A percentile compares a stretch with the other conserved stretches of the same genome.
These are phyloP conservation scores for Callosobruchus maculatus DNA, from an alignment of 2,888 invertebrate genomes.

Conservation along the genomic window DNA sequence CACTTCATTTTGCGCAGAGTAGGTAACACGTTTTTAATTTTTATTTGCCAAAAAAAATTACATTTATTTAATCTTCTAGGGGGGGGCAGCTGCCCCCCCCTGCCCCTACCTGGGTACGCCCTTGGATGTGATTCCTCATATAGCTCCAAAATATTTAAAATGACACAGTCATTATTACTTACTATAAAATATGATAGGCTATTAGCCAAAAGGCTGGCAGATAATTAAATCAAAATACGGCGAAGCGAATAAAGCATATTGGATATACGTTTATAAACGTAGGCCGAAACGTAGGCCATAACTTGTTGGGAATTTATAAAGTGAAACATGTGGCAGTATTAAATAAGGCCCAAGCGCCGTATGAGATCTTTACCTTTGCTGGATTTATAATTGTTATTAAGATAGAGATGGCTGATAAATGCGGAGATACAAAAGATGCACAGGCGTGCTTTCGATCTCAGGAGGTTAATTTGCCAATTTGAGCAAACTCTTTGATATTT, in stretches of 20 bases:
- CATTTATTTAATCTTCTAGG: too few species aligned
- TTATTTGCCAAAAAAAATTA: too few species aligned
- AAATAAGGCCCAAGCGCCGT: conserved; percentile 11
- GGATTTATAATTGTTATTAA: conserved; percentile 40
- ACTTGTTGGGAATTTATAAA: conserved; percentile 9
- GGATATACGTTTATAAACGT: not conserved
- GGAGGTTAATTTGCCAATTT: too few species aligned
- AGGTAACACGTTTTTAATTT: too few species aligned
- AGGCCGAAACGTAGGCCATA: not conserved
- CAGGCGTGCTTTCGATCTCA: not conserved
- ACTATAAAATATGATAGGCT: not conserved
- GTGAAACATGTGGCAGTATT: conserved; percentile 13
- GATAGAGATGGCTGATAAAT: conserved; percentile 32
- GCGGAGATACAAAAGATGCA: not conserved
- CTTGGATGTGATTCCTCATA: too few species aligned
- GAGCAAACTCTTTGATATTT: too few species aligned
- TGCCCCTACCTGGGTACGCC: too few species aligned
- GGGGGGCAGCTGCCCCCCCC: too few species aligned
- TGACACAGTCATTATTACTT: not conserved
- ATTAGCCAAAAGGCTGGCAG: not conserved
- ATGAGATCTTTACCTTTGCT: conserved; percentile 22
- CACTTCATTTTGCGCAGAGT: too few species aligned
- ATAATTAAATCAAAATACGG: not conserved
- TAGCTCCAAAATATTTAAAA: not conserved
- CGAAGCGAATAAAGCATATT: not conserved